A percentile compares a stretch with the other conserved stretches of the same genome.
phyloP scores from a whole-genome alignment of 2,888 invertebrate genomes.

The Stramonita haemastoma region DNA sequence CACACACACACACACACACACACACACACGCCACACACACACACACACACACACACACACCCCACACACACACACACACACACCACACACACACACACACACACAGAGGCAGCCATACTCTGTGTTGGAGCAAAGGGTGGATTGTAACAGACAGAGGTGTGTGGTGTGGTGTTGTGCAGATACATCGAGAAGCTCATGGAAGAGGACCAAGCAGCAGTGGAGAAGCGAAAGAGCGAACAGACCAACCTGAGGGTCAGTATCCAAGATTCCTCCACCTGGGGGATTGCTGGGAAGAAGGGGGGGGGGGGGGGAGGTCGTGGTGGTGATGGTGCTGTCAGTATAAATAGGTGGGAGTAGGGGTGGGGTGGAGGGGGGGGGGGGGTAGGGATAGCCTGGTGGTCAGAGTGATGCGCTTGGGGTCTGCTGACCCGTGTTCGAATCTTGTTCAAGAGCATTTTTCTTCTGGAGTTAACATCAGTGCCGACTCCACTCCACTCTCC shows the following conservation, averaged over 20 bases:
- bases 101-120: background rate
- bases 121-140: background rate
- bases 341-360: background rate
- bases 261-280: background rate
- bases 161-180: slow-evolving; percentile 38
- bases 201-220: slow-evolving; percentile 72
- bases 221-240: slow-evolving; percentile 72
- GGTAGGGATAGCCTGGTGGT: no score
- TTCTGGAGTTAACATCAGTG: no score
- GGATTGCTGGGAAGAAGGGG: background rate
- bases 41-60: background rate
- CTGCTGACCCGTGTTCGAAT: no score
- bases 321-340: background rate
- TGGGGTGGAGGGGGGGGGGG: background rate
- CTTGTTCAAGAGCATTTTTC: no score
- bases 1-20: slow-evolving; percentile 18
- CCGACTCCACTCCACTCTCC: no score
- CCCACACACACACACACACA: background rate
- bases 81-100: background rate
- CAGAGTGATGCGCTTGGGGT: no score
- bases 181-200: slow-evolving; percentile 76
- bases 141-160: background rate
- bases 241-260: slow-evolving; percentile 60
- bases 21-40: slow-evolving; percentile 12
- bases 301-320: background rate